Evolutionary conservation across 2,113 vertebrate genomes (phyloP).

Genomic region (Equus quagga): DNA sequence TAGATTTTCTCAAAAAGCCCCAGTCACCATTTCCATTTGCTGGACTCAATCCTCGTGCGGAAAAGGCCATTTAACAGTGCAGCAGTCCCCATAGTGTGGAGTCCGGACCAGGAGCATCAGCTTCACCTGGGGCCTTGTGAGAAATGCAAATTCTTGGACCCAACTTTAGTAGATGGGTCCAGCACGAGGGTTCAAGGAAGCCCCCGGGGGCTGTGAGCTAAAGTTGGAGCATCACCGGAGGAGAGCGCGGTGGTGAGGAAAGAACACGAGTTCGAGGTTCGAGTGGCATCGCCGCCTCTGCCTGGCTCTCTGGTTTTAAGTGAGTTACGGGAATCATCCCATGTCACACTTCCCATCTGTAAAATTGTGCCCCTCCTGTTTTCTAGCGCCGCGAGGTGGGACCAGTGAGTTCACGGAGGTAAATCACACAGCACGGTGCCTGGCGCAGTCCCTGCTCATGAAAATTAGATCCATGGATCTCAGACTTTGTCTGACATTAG

Average conservation of each 20-base stretch:
- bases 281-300: not conserved
- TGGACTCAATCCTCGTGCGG: not conserved
- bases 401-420: not conserved
- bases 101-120: not conserved
- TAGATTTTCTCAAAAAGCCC: not conserved
- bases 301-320: not conserved
- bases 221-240: too few species aligned
- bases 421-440: not conserved
- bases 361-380: not conserved
- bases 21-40: not conserved
- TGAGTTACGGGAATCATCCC: not conserved
- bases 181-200: not conserved
- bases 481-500: not conserved
- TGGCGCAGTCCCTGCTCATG: not conserved
- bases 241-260: accelerated
- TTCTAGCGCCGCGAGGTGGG: too few species aligned
- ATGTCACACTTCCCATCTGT: not conserved
- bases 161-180: not conserved
- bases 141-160: not conserved
- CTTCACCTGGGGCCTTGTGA: not conserved
- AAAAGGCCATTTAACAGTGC: not conserved
- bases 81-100: not conserved
- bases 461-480: not conserved
- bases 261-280: not conserved
- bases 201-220: not conserved